Evolutionary conservation across 2,113 vertebrate genomes (phyloP).

Genomic region (Antechinus flavipes): DNA sequence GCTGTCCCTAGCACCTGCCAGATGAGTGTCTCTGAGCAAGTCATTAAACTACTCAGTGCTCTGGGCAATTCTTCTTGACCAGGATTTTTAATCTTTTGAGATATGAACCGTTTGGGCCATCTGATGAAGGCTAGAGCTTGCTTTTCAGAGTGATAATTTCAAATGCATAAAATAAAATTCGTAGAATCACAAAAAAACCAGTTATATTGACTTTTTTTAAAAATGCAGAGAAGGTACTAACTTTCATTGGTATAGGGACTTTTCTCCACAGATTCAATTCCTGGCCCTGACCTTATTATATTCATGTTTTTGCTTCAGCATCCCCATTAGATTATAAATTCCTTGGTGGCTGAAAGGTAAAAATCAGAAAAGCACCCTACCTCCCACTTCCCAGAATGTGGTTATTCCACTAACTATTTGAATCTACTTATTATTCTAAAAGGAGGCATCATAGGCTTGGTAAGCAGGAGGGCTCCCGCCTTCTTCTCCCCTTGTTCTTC

Average conservation of each 20-base stretch:
- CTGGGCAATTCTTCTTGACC: neutral
- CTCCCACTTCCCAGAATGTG: neutral
- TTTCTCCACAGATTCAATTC: neutral
- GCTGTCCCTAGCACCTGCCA: neutral
- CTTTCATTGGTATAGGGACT: neutral
- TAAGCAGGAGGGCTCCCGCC: neutral
- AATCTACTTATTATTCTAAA: neutral
- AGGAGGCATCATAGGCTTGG: neutral
- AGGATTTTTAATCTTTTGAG: neutral
- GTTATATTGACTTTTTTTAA: neutral
- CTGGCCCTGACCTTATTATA: neutral
- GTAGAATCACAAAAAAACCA: neutral
- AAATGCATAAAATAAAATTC: neutral
- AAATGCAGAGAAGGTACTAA: neutral
- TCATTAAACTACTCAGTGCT: neutral
- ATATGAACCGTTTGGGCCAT: neutral
- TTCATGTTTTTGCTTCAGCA: neutral
- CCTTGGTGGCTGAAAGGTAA: neutral
- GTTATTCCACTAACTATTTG: neutral
- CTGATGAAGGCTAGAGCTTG: neutral
- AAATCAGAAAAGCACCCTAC: neutral
- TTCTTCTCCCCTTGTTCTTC: neutral
- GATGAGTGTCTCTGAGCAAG: neutral
- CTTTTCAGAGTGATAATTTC: neutral
- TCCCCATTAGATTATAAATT: neutral